Evolutionary conservation across 1,140 invertebrate genomes (phyloP).

Genomic region (Hestina assimilis): DNA sequence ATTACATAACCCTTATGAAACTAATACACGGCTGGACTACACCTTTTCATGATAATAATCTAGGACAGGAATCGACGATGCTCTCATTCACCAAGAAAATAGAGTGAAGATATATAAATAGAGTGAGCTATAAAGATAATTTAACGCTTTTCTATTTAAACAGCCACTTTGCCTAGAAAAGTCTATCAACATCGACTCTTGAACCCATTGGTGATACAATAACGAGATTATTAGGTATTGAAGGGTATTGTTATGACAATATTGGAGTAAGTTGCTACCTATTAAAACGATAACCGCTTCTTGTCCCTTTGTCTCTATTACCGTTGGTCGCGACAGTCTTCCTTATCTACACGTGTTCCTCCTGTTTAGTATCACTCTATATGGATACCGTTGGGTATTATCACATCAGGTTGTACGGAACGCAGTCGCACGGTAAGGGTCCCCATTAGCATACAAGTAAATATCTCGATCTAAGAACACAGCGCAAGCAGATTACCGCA

Average conservation of each 20-base stretch:
- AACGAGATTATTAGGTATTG: slow-evolving; percentile 40
- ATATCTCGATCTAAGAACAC: slow-evolving; percentile 63
- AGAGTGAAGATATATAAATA: too few species aligned
- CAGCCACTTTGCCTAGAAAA: slow-evolving; percentile 41
- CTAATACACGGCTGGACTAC: too few species aligned
- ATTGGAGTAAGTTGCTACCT: slow-evolving; percentile 15
- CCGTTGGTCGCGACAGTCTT: slow-evolving; percentile 39
- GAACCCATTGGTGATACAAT: slow-evolving; percentile 21
- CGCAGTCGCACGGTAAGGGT: slow-evolving; percentile 60
- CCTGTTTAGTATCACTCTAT: slow-evolving; percentile 67
- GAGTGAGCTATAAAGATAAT: slow-evolving; percentile 45
- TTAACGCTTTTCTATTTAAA: slow-evolving; percentile 51
- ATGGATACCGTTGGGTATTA: slow-evolving; percentile 63
- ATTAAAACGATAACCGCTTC: slow-evolving; percentile 31
- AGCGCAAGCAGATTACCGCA: slow-evolving; percentile 49
- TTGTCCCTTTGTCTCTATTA: slow-evolving; percentile 69
- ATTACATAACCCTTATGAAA: too few species aligned
- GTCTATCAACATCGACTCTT: slow-evolving; percentile 28
- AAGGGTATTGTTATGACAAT: slow-evolving; percentile 37
- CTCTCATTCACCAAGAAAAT: slow-evolving; percentile 42
- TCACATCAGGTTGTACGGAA: slow-evolving; percentile 61
- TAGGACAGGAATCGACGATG: slow-evolving; percentile 25
- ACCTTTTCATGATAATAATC: slow-evolving; percentile 16
- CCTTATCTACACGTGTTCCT: slow-evolving; percentile 67
- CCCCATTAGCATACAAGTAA: slow-evolving; percentile 73